These are phyloP conservation scores for Tetanocera ferruginea DNA, from an alignment of 2,888 invertebrate genomes.

Conservation along the genomic window DNA sequence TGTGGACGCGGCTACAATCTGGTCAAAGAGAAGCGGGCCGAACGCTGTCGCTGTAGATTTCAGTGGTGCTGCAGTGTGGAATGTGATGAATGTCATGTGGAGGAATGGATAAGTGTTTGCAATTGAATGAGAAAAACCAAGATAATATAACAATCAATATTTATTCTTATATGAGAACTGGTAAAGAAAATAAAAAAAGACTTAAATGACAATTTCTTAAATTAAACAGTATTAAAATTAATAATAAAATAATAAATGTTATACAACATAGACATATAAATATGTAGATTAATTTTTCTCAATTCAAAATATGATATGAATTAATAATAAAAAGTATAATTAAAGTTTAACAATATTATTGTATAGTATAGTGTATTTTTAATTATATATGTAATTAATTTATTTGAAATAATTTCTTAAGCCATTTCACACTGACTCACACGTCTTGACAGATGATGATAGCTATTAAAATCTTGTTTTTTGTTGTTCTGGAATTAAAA, in stretches of 20 bases:
- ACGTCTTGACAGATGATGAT: too few species aligned
- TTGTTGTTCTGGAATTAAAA: too few species aligned
- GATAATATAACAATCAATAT: background rate
- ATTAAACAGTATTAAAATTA: slow-evolving; percentile 26
- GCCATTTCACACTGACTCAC: too few species aligned
- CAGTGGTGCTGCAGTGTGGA: slow-evolving; percentile 95
- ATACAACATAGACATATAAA: slow-evolving; percentile 5
- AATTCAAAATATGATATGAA: slow-evolving; percentile 17
- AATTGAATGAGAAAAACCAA: slow-evolving; percentile 73
- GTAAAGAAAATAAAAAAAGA: too few species aligned
- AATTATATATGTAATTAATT: slow-evolving; percentile 14
- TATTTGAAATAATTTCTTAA: too few species aligned
- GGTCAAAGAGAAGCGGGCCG: slow-evolving; percentile 80
- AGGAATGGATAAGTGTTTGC: slow-evolving; percentile 92
- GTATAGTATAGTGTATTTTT: slow-evolving; percentile 15
- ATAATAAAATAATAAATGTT: slow-evolving; percentile 34
- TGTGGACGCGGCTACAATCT: slow-evolving; percentile 91
- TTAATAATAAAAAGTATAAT: slow-evolving; percentile 9
- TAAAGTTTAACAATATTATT: slow-evolving; percentile 40
- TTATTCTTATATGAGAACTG: slow-evolving; percentile 9
- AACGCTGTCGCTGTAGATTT: slow-evolving; percentile 91
- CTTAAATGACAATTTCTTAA: slow-evolving; percentile 38
- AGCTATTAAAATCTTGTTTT: too few species aligned
- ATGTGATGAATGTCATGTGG: slow-evolving; percentile 87
- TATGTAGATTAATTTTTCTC: slow-evolving; percentile 22